A percentile compares a stretch with the other conserved stretches of the same genome.
phyloP scores from a whole-genome alignment of 2,113 vertebrate species.

The Tragelaphus imberbis region DNA sequence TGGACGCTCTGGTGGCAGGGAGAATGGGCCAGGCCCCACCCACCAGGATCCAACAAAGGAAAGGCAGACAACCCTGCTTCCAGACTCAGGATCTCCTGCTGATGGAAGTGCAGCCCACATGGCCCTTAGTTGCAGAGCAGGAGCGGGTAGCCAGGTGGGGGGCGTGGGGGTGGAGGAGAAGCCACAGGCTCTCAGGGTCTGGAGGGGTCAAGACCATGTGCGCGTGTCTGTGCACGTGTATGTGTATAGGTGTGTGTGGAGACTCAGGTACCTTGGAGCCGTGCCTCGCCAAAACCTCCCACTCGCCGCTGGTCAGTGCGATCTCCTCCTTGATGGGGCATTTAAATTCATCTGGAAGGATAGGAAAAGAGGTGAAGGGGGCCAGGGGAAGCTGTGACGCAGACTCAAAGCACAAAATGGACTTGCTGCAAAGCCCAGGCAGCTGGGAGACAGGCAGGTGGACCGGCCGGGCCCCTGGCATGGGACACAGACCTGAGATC shows the following conservation, averaged over 20 bases:
- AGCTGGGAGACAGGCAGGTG: rapidly evolving
- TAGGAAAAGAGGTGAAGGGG: neutral
- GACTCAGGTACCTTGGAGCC: constrained; percentile 89
- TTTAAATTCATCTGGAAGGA: constrained; percentile 89
- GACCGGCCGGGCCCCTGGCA: neutral
- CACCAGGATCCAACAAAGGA: neutral
- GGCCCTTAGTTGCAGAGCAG: neutral
- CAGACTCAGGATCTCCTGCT: neutral
- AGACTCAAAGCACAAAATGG: rapidly evolving
- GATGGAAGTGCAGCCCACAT: neutral
- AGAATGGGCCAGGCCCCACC: neutral
- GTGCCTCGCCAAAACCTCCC: constrained; percentile 94
- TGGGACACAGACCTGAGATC: neutral
- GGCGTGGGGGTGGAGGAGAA: neutral
- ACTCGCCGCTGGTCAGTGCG: constrained; percentile 92
- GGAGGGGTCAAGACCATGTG: too few species aligned
- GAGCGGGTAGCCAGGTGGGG: neutral
- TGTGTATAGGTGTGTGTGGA: neutral
- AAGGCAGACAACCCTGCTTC: neutral
- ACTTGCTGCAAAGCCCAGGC: neutral
- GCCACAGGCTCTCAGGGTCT: neutral
- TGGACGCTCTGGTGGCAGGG: rapidly evolving
- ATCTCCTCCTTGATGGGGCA: constrained; percentile 92
- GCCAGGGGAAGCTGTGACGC: rapidly evolving
- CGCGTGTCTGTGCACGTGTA: rapidly evolving